A percentile compares a stretch with the other conserved stretches of the same genome.
Conservation (phyloP, 2,113 vertebrate species). For the Oceanodroma tethys region DNA sequence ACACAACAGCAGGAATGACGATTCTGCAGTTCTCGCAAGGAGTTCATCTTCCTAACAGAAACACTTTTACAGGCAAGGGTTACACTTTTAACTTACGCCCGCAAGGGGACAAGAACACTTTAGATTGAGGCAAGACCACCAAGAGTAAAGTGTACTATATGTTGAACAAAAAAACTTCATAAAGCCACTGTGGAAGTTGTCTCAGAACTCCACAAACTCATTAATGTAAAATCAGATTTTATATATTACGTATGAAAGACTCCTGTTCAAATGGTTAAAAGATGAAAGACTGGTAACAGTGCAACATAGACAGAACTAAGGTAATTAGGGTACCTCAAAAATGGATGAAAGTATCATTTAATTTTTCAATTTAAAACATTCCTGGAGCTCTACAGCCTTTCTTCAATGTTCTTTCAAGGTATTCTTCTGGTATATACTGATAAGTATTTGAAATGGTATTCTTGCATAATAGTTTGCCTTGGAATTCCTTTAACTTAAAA, state of each 20-base stretch:
- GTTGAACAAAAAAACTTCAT: neutral
- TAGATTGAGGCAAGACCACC: neutral
- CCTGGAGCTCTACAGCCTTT: constrained; percentile 2
- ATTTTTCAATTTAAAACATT: constrained; percentile 51
- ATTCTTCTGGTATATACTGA: neutral
- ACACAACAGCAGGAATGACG: neutral
- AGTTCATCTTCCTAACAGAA: neutral
- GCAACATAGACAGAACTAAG: neutral
- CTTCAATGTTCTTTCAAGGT: neutral
- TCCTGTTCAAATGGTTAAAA: constrained; percentile 12
- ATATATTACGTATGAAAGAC: neutral
- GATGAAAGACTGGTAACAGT: constrained; percentile 22
- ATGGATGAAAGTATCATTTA: neutral
- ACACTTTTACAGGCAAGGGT: rapidly evolving
- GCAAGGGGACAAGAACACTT: neutral
- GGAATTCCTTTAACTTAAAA: constrained; percentile 51
- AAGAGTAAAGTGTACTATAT: neutral
- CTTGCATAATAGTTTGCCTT: constrained; percentile 28
- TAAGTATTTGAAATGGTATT: neutral
- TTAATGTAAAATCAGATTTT: constrained; percentile 9
- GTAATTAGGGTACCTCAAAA: constrained; percentile 26
- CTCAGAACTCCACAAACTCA: neutral
- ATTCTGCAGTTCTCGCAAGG: neutral
- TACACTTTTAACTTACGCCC: neutral
- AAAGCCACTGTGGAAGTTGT: neutral